Evolutionary conservation across 2,888 invertebrate genomes (phyloP).

Genomic region (Hesperia comma): DNA sequence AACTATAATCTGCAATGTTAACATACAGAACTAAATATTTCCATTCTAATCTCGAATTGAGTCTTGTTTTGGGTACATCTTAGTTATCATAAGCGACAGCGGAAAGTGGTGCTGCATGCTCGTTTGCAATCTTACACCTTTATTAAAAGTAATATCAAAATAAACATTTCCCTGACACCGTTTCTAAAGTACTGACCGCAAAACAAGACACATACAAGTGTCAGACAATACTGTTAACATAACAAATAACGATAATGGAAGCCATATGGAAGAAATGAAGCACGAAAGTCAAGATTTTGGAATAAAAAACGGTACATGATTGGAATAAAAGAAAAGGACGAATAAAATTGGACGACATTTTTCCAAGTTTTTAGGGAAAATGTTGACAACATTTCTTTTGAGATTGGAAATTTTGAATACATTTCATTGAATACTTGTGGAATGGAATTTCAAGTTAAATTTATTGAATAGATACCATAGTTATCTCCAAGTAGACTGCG

Average conservation of each 20-base stretch:
- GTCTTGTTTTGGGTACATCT: too few relatives aligned
- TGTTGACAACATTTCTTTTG: constrained; percentile 8
- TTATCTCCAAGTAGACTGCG: neutral
- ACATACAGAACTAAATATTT: too few relatives aligned
- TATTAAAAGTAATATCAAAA: neutral
- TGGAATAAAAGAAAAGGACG: constrained; percentile 16
- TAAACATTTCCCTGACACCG: neutral
- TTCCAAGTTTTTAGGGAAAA: constrained; percentile 9
- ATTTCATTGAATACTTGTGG: neutral
- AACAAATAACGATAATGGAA: neutral
- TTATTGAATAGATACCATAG: neutral
- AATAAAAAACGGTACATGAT: constrained; percentile 26
- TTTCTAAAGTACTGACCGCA: constrained; percentile 3
- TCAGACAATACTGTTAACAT: constrained; percentile 7
- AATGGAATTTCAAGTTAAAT: neutral
- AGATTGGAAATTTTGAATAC: neutral
- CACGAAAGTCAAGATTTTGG: constrained; percentile 11
- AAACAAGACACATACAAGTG: neutral
- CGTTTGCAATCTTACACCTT: too few relatives aligned
- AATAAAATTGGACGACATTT: constrained; percentile 22
- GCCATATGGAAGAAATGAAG: constrained; percentile 16
- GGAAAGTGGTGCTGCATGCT: too few relatives aligned
- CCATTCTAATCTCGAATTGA: too few relatives aligned
- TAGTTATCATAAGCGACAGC: too few relatives aligned
- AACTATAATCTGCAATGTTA: neutral